phyloP scores from a whole-genome alignment of 2,888 invertebrate species.

The Apamea sordens region DNA sequence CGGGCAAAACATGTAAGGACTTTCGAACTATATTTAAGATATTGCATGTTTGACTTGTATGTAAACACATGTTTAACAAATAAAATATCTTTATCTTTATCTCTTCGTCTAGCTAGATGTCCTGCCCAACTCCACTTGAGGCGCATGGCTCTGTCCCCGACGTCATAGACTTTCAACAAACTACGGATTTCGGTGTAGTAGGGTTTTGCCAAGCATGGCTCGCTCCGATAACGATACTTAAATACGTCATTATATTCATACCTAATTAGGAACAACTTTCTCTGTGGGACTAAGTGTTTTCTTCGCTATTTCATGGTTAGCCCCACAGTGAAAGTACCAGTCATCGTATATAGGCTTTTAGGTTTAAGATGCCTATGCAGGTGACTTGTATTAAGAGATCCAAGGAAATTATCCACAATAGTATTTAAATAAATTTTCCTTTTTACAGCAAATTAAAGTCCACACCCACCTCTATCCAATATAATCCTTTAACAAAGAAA shows the following conservation, averaged over 20 bases:
- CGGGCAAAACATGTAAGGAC: too few relatives aligned
- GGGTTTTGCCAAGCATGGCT: too few relatives aligned
- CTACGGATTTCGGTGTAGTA: too few relatives aligned
- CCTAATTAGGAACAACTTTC: too few relatives aligned
- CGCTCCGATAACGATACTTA: background rate
- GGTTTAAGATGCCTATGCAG: background rate
- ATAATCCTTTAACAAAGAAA: slow-evolving; percentile 40
- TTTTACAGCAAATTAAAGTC: slow-evolving; percentile 1
- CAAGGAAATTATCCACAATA: background rate
- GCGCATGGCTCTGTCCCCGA: too few relatives aligned
- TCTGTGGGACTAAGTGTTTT: background rate
- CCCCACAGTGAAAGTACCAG: background rate
- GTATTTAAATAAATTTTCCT: background rate
- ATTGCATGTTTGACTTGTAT: too few relatives aligned
- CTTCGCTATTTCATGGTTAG: background rate
- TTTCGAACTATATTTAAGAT: too few relatives aligned
- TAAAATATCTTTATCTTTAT: too few relatives aligned
- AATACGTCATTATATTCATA: background rate
- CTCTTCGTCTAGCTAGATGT: too few relatives aligned
- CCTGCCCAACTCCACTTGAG: too few relatives aligned
- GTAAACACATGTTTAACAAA: too few relatives aligned
- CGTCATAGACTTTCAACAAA: too few relatives aligned
- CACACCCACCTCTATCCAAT: background rate
- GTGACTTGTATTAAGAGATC: background rate
- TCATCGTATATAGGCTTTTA: background rate